Percentiles rank a stretch among this genome's conserved stretches.
phyloP scores from a whole-genome alignment of 2,797 vertebrate genomes.

The Chromobotia macracanthus region DNA sequence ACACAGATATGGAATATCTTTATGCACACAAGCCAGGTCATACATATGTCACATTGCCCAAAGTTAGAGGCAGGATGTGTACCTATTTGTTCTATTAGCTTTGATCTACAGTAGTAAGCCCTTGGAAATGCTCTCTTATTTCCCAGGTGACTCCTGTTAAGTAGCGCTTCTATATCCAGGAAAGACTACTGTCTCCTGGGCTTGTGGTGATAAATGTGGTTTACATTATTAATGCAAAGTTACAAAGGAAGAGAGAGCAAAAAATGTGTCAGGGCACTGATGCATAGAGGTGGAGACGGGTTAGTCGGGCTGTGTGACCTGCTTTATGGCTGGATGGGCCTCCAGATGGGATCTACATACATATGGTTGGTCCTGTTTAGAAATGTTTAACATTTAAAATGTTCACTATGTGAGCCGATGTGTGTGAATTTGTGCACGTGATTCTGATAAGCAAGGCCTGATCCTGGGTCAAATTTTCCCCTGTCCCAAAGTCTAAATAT shows the following conservation, averaged over 20 bases:
- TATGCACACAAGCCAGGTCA: conserved; percentile 5
- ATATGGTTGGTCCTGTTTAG: background rate
- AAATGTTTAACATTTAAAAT: conserved; percentile 25
- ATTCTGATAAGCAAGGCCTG: background rate
- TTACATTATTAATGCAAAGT: conserved; percentile 55
- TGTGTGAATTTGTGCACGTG: background rate
- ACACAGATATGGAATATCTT: conserved; percentile 7
- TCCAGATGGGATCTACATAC: conserved; percentile 5
- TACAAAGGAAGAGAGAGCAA: conserved; percentile 40
- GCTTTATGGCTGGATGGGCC: conserved; percentile 41
- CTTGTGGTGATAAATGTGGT: conserved; percentile 39
- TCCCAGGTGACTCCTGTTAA: conserved; percentile 35
- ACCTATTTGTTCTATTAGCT: conserved; percentile 29
- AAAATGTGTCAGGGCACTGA: conserved; percentile 21
- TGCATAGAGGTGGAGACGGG: conserved; percentile 32
- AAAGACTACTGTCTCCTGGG: conserved; percentile 44
- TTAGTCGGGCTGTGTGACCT: conserved; percentile 20
- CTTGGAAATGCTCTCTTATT: conserved; percentile 44
- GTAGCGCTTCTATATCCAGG: conserved; percentile 33
- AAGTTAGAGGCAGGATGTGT: conserved; percentile 16
- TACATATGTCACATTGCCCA: conserved; percentile 12
- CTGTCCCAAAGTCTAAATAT: too few species aligned
- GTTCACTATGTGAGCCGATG: background rate
- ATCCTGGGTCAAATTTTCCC: background rate
- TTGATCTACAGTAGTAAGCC: conserved; percentile 35